Evolutionary conservation across 1,140 invertebrate genomes (phyloP), one percentile per base, ranked within the genome.

Genomic region (Sarcophaga peregrina): DNA sequence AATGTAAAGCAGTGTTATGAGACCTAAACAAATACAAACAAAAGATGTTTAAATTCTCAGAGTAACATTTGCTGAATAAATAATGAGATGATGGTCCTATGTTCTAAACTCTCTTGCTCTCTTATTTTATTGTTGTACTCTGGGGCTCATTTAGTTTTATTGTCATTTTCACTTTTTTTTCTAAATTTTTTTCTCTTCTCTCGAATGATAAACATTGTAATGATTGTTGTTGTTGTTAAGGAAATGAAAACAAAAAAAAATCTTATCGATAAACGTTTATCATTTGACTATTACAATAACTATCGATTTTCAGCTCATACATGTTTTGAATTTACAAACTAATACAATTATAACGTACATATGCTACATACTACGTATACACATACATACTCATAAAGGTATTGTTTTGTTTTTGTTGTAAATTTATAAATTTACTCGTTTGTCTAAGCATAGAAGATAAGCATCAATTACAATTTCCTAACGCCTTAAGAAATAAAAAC

Each of bases 21-120:
- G n/a, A 58, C 54, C 54, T 58, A 58, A 58, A 58, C n/a, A 58
- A 58, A 58, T n/a, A 58, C n/a, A 58, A 58, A 58, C 54, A 58
- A 58, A 58, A 58, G 54, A 58, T 58, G 54, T 58, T 58, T n/a
- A 58, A 58, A n/a, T 58, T 58, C 54, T 58, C 54, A 58, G n/a
- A 58, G 54, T n/a, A 58, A 58, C 15, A 58, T 58, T n/a, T 58
- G 54, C n/a, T 58, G 54, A 58, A 58, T 58, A 58, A 58, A 58
- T 58, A 58, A n/a, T 58, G 25, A 58, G 15, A 58, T 58, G 54
- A 7, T 58, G 1, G 52, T 54, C 10, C 9, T 15, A n/a, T 58
- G 13, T n/a, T 58, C 11, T n/a, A n/a, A 2, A 15, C 25, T 37
- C 25, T 37, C 25, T 37, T 37, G 25, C 25, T 37, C 25, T 58